phyloP scores from a whole-genome alignment of 2,888 invertebrate genomes.

The Cryptophagus acutangulus region DNA sequence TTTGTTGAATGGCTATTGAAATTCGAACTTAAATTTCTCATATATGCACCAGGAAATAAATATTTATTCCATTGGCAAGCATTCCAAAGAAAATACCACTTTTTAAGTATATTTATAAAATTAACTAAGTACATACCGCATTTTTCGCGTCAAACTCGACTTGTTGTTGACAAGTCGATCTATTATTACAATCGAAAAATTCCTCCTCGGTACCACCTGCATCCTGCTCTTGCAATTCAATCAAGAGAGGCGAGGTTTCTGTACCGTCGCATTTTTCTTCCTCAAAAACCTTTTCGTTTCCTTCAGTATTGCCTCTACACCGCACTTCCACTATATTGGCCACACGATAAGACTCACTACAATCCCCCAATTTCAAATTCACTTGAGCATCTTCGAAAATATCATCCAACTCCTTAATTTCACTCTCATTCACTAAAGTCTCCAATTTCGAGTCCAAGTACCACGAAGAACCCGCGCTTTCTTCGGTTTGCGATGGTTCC shows the following conservation, averaged over 20 bases:
- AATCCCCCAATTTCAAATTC: slow-evolving; percentile 19
- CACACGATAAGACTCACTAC: slow-evolving; percentile 29
- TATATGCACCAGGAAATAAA: no score
- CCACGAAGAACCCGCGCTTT: slow-evolving; percentile 33
- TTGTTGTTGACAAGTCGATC: no score
- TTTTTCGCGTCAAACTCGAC: no score
- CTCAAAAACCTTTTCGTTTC: slow-evolving; percentile 11
- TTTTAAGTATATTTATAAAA: no score
- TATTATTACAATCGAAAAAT: background rate
- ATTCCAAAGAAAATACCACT: no score
- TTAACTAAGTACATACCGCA: no score
- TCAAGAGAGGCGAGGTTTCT: slow-evolving; percentile 41
- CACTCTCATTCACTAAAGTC: slow-evolving; percentile 33
- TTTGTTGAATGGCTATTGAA: no score
- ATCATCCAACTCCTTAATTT: slow-evolving; percentile 39
- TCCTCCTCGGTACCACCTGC: slow-evolving; percentile 29
- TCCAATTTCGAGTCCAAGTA: slow-evolving; percentile 35
- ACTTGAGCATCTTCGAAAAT: slow-evolving; percentile 35
- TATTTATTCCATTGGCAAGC: no score
- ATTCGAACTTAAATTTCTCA: no score
- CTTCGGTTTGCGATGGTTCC: slow-evolving; percentile 21
- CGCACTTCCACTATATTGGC: slow-evolving; percentile 34
- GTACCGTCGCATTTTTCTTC: background rate
- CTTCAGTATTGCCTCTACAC: slow-evolving; percentile 13
- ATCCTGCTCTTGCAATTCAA: slow-evolving; percentile 39